Conservation (phyloP, 1,140 invertebrate species). For the Pectinophora gossypiella region DNA sequence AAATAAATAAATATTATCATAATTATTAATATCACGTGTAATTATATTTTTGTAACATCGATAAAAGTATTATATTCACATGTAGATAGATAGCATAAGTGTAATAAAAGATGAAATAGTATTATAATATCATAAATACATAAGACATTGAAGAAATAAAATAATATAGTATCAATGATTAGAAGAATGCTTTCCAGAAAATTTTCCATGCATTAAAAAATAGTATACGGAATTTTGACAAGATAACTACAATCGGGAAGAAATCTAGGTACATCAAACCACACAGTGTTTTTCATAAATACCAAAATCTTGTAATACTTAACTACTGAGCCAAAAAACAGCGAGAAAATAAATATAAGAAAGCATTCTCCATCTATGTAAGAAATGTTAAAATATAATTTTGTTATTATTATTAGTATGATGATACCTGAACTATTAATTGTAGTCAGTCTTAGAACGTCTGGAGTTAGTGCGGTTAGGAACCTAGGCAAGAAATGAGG, state of each 20-base stretch:
- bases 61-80: too few species aligned
- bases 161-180: slow-evolving; percentile 21
- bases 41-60: too few species aligned
- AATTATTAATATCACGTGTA: too few species aligned
- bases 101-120: too few species aligned
- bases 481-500: slow-evolving; percentile 70
- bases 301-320: not conserved
- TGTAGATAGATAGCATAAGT: too few species aligned
- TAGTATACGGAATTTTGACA: slow-evolving; percentile 19
- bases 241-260: slow-evolving; percentile 3
- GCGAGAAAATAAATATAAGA: slow-evolving; percentile 43
- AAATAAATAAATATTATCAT: slow-evolving; percentile 23
- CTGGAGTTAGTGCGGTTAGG: slow-evolving; percentile 74
- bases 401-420: slow-evolving; percentile 54
- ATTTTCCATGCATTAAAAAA: slow-evolving; percentile 37
- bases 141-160: slow-evolving; percentile 15
- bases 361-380: slow-evolving; percentile 65
- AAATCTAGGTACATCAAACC: slow-evolving; percentile 7
- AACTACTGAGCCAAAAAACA: slow-evolving; percentile 25
- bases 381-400: slow-evolving; percentile 29
- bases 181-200: slow-evolving; percentile 72
- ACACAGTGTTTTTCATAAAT: slow-evolving; percentile 8
- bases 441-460: slow-evolving; percentile 73
- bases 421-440: slow-evolving; percentile 73
- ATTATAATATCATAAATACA: slow-evolving; percentile 16